Evolutionary conservation across 2,888 invertebrate species (phyloP).

Genomic region (Hydriomena furcata): DNA sequence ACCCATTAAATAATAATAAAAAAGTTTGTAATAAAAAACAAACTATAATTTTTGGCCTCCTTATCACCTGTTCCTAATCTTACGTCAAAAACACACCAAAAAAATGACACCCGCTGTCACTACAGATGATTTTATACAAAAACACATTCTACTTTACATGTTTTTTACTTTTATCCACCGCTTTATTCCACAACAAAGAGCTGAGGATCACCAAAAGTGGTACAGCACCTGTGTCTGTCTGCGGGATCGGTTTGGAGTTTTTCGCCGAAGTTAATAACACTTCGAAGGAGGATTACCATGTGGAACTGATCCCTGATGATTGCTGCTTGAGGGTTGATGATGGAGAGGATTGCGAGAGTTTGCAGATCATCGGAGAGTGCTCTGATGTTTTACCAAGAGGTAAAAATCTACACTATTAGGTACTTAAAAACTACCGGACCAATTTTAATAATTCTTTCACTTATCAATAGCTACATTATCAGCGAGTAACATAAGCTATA

Average conservation of each 20-base stretch:
- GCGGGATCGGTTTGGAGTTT: slow-evolving; percentile 55
- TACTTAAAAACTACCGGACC: too few species aligned
- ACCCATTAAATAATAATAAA: too few species aligned
- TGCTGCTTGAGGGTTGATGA: slow-evolving; percentile 56
- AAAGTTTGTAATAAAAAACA: too few species aligned
- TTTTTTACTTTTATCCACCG: slow-evolving; percentile 33
- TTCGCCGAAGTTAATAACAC: slow-evolving; percentile 57
- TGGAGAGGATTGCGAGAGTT: slow-evolving; percentile 50
- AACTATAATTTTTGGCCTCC: too few species aligned
- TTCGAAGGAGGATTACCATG: slow-evolving; percentile 47
- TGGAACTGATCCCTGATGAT: slow-evolving; percentile 56
- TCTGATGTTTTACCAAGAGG: slow-evolving; percentile 50
- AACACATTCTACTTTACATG: slow-evolving; percentile 53
- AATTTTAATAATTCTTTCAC: too few species aligned
- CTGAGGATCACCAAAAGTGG: slow-evolving; percentile 44
- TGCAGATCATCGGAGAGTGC: slow-evolving; percentile 56
- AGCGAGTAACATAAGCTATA: too few species aligned
- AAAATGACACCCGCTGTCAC: slow-evolving; percentile 26
- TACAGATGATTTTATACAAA: slow-evolving; percentile 64
- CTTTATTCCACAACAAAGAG: slow-evolving; percentile 26
- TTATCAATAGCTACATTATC: too few species aligned
- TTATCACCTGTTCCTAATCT: too few species aligned
- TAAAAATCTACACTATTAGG: slow-evolving; percentile 27
- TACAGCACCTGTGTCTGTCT: slow-evolving; percentile 39
- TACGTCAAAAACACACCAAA: slow-evolving; percentile 1